Percentiles rank a stretch among this genome's conserved stretches.
phyloP scores from a whole-genome alignment of 37 sponge, comb jelly and placozoan genomes.

The Cladorhizidae sp. region DNA sequence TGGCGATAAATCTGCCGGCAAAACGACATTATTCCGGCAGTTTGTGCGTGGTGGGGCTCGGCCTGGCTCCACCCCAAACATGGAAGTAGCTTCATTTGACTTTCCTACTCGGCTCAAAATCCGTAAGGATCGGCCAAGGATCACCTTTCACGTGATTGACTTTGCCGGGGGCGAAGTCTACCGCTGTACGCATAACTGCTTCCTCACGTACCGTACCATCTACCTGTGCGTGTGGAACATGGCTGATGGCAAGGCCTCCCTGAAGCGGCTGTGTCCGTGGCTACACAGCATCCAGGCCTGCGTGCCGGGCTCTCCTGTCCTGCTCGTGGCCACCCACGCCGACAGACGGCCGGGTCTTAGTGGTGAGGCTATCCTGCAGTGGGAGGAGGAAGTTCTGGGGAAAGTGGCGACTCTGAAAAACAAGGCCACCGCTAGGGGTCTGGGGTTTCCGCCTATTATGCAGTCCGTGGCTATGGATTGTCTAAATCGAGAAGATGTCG shows the following conservation, averaged over 20 bases:
- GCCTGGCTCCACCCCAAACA: neutral
- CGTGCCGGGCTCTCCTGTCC: conserved; percentile 51
- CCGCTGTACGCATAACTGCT: conserved; percentile 49
- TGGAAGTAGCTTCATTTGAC: conserved; percentile 35
- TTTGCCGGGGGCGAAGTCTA: conserved; percentile 47
- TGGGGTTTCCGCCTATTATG: conserved; percentile 52
- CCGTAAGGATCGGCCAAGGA: conserved; percentile 18
- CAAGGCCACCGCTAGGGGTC: neutral
- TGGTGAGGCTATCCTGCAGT: conserved; percentile 23
- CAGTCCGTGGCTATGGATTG: conserved; percentile 53
- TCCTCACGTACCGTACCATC: conserved; percentile 62
- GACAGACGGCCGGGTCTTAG: conserved; percentile 43
- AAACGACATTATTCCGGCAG: conserved; percentile 47
- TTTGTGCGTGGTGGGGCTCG: neutral
- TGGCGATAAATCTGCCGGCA: conserved; percentile 49
- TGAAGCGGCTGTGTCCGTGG: conserved; percentile 43
- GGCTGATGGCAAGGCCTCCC: conserved; percentile 35
- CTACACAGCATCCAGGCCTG: conserved; percentile 70
- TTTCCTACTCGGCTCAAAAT: conserved; percentile 22
- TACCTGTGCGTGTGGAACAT: conserved; percentile 64
- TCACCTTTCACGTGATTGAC: conserved; percentile 60
- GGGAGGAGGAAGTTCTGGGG: conserved; percentile 51
- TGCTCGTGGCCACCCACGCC: conserved; percentile 66
- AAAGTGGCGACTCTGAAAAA: conserved; percentile 10
- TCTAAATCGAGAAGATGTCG: conserved; percentile 36